Evolutionary conservation across 2,113 vertebrate species (phyloP), one percentile per base, ranked within the genome.

Genomic region (Colaptes auratus): DNA sequence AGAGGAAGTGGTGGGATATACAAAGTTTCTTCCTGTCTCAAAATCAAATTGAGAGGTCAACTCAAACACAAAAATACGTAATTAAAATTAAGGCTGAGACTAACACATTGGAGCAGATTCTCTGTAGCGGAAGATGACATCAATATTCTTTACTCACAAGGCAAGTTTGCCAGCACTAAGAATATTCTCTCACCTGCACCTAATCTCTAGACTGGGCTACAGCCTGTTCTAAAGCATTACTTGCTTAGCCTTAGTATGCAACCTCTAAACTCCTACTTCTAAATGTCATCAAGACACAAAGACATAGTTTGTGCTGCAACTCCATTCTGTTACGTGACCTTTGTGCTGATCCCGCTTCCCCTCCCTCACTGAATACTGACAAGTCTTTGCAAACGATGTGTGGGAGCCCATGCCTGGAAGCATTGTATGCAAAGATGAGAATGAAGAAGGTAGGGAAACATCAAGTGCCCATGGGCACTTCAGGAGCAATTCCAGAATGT

Each of bases 11-110:
- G 88, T 90, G n/a, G 80, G 65, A 90, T 78, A 95, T 31, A 80
- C 73, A 75, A 86, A 81, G 73, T 84, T 92, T 78, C 70, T 55
- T 61, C 44, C 91, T 95, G 92, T 86, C 88, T 94, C 60, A 74
- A 77, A 94, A 70, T 65, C 92, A 93, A 70, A 93, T 18, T 33
- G 74, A 92, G 89, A 90, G 91, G 93, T 96, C 94, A 93, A 82
- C 9, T 23, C 58, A 67, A 84, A 66, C 3, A 0, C 89, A 92
- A 60, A 92, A 2, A 15, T 50, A 90, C 60, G 71, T 90, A 83
- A 90, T 30, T 33, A 88, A 93, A 93, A 81, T 86, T 92, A 90
- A 81, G 77, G 69, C 70, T 82, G 78, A 85, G 33, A 64, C 36
- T 64, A 86, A 95, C 69, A 60, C 84, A 92, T 86, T 27, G 65